phyloP scores from a whole-genome alignment of 2,797 vertebrate species.

The Pteropus rufus region DNA sequence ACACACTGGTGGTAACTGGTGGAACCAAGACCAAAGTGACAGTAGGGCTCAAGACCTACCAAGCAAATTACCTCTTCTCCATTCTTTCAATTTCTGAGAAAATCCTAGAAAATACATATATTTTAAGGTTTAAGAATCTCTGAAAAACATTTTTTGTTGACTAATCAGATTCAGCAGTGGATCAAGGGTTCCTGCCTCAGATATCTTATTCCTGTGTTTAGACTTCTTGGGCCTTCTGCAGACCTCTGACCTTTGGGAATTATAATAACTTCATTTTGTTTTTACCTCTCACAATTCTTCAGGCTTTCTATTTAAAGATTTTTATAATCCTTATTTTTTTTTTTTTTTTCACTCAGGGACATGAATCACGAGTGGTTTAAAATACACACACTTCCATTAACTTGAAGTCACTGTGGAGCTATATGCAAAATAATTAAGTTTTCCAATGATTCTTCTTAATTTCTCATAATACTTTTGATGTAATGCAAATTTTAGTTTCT shows the following conservation, averaged over 20 bases:
- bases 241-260: not conserved
- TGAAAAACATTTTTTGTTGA: not conserved
- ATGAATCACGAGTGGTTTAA: slow-evolving; percentile 8
- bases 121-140: not conserved
- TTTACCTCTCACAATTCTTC: not conserved
- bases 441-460: slow-evolving; percentile 26
- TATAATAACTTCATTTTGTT: not conserved
- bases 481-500: not conserved
- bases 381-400: not conserved
- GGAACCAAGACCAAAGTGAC: not conserved
- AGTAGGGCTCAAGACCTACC: not conserved
- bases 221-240: not conserved
- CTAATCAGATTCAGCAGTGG: not conserved
- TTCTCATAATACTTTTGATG: slow-evolving; percentile 2
- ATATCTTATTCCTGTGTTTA: not conserved
- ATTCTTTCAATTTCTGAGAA: not conserved
- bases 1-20: not conserved
- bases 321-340: not conserved
- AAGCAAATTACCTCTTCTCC: not conserved
- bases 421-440: slow-evolving; percentile 22
- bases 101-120: not conserved
- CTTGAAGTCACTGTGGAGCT: not conserved
- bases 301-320: not conserved
- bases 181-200: not conserved
- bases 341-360: not conserved